Base-by-base conservation (phyloP, 1,140 invertebrate genomes). In the Rhagoletis pomonella region DNA sequence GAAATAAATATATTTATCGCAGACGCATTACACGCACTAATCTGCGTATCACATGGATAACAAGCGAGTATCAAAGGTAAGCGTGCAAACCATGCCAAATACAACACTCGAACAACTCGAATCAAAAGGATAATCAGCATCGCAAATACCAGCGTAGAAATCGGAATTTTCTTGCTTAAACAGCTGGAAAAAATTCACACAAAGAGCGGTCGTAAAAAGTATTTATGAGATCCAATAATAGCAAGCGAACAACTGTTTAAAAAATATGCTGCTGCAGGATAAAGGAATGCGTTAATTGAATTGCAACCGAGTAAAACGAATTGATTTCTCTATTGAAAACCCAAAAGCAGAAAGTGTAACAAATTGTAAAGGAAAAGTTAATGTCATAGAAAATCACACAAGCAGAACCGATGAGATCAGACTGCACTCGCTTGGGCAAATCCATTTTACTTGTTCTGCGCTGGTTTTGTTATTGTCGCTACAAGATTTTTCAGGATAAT, bases 121-220 rank as follows among this genome's bases (percentile, higher is more conserved):
- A 81, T 81, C 73, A 81, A 81, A 81, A 58, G 84, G 39, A 85
- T 85, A 62, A 60, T 62, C 55, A 86, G 86, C 86, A 67, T 39
- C 47, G 59, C 44, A 86, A 86, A 86, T 65, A 69, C 12, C 86
- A 86, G 86, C 86, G 64, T 67, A 69, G 64, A 86, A 86, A 86
- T 86, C 85, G 86, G 58, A 55, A 81, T 65, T 86, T 86, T 86
- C 86, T 86, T 86, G 86, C 39, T 67, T 86, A 65, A 86, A 86
- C 86, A 86, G 39, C 86, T 86, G 86, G 86, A 86, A 86, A 60
- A 86, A 29, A 14, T 42, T 12, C 5, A 42, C 59, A 85, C 55
- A 81, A 81, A 55, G 73, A 7, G 47, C 5, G 55, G 5, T 42
- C 50, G 47, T 81, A 81, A 81, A 73, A 73, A 73, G 14, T 44